Conservation (phyloP, 2,888 invertebrate species). For the Gerris lacustris region DNA sequence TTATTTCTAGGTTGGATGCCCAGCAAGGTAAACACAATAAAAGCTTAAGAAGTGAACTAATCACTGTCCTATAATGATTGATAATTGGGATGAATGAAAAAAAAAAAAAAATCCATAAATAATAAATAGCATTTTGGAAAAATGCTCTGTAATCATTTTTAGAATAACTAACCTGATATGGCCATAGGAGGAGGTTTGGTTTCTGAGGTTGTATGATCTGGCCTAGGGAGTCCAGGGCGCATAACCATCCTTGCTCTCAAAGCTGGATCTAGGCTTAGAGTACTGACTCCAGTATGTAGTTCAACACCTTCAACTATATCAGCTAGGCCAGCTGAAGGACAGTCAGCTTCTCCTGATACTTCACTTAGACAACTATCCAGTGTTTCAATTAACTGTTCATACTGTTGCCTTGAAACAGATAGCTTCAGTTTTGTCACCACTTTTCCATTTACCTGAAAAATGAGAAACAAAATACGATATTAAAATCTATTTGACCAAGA, state of each 20-base stretch:
- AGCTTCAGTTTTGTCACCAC: constrained; percentile 76
- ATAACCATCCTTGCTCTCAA: constrained; percentile 46
- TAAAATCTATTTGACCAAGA: constrained; percentile 10
- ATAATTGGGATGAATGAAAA: no score
- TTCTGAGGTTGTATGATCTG: constrained; percentile 1
- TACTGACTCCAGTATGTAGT: constrained; percentile 36
- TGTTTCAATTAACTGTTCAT: constrained; percentile 76
- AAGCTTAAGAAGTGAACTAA: no score
- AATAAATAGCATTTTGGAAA: no score
- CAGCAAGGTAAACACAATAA: no score
- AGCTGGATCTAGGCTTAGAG: constrained; percentile 50
- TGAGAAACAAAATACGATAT: constrained; percentile 9
- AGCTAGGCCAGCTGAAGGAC: constrained; percentile 16
- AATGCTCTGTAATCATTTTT: no score
- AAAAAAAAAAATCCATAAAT: no score
- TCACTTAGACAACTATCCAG: constrained; percentile 35
- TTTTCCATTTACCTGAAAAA: constrained; percentile 55
- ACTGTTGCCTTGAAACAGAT: constrained; percentile 72
- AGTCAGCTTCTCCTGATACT: background rate
- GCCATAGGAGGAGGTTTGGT: constrained; percentile 3
- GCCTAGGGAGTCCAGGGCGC: constrained; percentile 17
- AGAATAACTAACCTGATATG: constrained; percentile 3
- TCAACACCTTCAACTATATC: constrained; percentile 38
- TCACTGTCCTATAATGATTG: no score
- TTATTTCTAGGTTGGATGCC: no score